Evolutionary conservation across 2,888 invertebrate species (phyloP).

Genomic region (Drosophila monieri): DNA sequence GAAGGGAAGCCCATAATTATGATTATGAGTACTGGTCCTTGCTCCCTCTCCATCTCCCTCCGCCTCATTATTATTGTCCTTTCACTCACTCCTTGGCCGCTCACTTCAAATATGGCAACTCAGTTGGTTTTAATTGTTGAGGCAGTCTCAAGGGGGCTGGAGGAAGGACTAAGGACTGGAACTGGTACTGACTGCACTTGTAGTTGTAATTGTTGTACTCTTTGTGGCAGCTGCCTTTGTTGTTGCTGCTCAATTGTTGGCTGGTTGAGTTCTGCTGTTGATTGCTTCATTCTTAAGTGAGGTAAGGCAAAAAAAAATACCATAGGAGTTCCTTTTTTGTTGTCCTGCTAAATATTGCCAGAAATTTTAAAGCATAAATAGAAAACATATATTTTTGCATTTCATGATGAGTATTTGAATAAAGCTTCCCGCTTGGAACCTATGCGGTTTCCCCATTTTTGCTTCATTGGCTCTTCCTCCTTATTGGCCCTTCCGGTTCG

Average conservation of each 20-base stretch:
- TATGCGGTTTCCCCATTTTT: slow-evolving; percentile 7
- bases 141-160: slow-evolving; percentile 48
- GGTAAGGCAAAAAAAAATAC: slow-evolving; percentile 1
- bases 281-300: slow-evolving; percentile 32
- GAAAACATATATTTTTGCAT: neutral
- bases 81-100: slow-evolving; percentile 46
- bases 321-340: slow-evolving; percentile 17
- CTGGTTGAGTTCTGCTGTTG: slow-evolving; percentile 35
- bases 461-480: slow-evolving; percentile 6
- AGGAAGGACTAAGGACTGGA: neutral
- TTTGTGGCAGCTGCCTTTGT: slow-evolving; percentile 24
- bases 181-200: slow-evolving; percentile 31
- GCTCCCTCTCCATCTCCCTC: slow-evolving; percentile 6
- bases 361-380: neutral
- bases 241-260: slow-evolving; percentile 39
- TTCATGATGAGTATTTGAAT: neutral
- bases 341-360: neutral
- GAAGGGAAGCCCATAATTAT: slow-evolving; percentile 75
- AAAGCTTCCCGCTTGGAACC: no score
- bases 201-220: slow-evolving; percentile 68
- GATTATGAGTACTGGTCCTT: slow-evolving; percentile 64
- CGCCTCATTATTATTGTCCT: slow-evolving; percentile 45
- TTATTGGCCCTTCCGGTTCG: slow-evolving; percentile 17
- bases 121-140: slow-evolving; percentile 74
- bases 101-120: slow-evolving; percentile 78